These are phyloP conservation scores for Python bivittatus DNA, from an alignment of 2,113 vertebrate species.

Conservation along the genomic window DNA sequence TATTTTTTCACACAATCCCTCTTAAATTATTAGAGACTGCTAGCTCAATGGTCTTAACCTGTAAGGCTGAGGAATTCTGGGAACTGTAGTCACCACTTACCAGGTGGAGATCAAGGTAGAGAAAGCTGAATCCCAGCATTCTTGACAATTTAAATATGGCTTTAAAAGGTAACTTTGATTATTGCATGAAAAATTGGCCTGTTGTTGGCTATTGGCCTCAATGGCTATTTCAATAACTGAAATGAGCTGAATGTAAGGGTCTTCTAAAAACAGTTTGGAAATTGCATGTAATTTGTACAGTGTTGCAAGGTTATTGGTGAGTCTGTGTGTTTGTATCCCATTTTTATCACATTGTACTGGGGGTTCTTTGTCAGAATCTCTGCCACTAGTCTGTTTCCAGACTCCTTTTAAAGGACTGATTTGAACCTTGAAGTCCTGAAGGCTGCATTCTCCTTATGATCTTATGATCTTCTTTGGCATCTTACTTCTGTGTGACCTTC, in stretches of 20 bases:
- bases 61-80: not conserved
- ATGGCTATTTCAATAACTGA: not conserved
- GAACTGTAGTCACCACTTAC: not conserved
- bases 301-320: not conserved
- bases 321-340: not conserved
- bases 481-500: not conserved
- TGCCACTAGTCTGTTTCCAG: not conserved
- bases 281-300: not conserved
- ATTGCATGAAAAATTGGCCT: not conserved
- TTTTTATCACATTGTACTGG: not conserved
- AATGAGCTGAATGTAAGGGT: not conserved
- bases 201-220: not conserved
- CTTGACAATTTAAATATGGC: not conserved
- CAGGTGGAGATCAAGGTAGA: not conserved
- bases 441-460: too few relatives aligned
- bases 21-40: not conserved
- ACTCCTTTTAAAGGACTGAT: not conserved
- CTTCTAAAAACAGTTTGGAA: not conserved
- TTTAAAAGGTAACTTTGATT: not conserved
- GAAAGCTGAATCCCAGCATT: not conserved
- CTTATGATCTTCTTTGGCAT: not conserved
- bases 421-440: not conserved
- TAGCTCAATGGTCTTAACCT: not conserved
- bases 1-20: not conserved
- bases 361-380: not conserved